These are phyloP conservation scores for Pristionchus pacificus DNA, from an alignment of 1,140 invertebrate species.

Conservation along the genomic window DNA sequence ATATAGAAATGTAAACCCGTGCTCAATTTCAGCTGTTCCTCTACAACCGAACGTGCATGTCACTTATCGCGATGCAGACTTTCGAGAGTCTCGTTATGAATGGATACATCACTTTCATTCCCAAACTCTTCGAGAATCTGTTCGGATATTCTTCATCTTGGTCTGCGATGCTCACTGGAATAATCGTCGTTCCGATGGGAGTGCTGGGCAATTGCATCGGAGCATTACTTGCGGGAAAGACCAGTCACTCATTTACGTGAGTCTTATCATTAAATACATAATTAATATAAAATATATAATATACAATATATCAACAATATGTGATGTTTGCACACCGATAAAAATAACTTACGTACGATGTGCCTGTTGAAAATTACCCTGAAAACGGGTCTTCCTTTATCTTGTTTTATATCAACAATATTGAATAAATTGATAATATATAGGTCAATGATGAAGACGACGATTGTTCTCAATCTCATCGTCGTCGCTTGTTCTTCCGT, in stretches of 20 bases:
- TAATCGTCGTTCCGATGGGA: conserved; percentile 26
- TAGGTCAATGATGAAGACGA: conserved; percentile 10
- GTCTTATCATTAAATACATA: not conserved
- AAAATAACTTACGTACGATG: not conserved
- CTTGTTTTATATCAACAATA: too few relatives aligned
- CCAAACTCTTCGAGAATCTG: conserved; percentile 28
- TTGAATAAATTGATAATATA: too few relatives aligned
- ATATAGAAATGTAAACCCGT: too few relatives aligned
- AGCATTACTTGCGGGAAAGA: conserved; percentile 12
- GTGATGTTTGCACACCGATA: not conserved
- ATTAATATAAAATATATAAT: too few relatives aligned
- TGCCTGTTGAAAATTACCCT: too few relatives aligned
- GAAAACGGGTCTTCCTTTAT: too few relatives aligned
- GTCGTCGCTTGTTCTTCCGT: conserved; percentile 2
- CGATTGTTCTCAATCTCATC: not conserved
- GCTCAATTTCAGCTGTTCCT: conserved; percentile 16
- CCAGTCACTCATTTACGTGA: conserved; percentile 8
- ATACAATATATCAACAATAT: too few relatives aligned
- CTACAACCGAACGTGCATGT: conserved; percentile 27
- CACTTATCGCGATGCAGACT: conserved; percentile 26
- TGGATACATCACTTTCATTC: conserved; percentile 32
- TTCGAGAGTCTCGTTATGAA: conserved; percentile 29
- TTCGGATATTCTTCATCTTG: conserved; percentile 15
- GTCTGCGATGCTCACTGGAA: conserved; percentile 18
- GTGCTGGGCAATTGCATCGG: conserved; percentile 17